Evolutionary conservation across 2,797 vertebrate species (phyloP), one percentile per base, ranked within the genome.

Genomic region (Myotis planiceps): DNA sequence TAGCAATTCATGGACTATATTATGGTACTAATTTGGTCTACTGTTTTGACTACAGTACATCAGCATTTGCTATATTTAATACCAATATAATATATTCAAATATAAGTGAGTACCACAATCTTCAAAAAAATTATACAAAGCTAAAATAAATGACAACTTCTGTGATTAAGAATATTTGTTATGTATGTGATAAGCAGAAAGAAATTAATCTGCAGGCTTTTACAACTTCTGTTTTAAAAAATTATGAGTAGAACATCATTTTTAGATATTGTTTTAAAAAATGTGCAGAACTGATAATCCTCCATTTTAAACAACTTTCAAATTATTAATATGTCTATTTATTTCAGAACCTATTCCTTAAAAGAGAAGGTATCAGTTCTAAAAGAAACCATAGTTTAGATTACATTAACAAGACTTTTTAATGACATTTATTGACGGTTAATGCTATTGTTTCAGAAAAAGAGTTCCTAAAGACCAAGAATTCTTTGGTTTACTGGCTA

Each of bases 291-390:
- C 2, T 25, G 91, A 68, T 84, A 90, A 93, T 15, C 27, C 1
- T 82, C 10, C 39, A 63, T 88, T 81, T 63, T 68, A 1, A 90
- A 34, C 9, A 93, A 74, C 21, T 88, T 66, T 80, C 19, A 12
- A 84, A 84, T 83, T 92, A 95, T 42, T 86, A 95, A 90, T 58
- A 69, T 82, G 42, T 63, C 32, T 27, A 68, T 88, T 87, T 94
- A 82, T 85, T 92, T 96, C 66, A 87, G 65, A 90, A 84, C 27
- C 45, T 92, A 39, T 47, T 85, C 93, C 49, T 81, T 87, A 76
- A 92, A 80, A 96, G 6, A 21, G 10, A 9, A 89, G 39, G 10
- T 51, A 79, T 86, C 32, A 81, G 23, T 45, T 88, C 29, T 51
- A 68, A 74, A 82, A 72, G 37, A 68, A 42, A 25, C 4, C n/a